These are phyloP conservation scores for Lepus townsendii DNA, from an alignment of 2,797 vertebrate species.

Conservation along the genomic window DNA sequence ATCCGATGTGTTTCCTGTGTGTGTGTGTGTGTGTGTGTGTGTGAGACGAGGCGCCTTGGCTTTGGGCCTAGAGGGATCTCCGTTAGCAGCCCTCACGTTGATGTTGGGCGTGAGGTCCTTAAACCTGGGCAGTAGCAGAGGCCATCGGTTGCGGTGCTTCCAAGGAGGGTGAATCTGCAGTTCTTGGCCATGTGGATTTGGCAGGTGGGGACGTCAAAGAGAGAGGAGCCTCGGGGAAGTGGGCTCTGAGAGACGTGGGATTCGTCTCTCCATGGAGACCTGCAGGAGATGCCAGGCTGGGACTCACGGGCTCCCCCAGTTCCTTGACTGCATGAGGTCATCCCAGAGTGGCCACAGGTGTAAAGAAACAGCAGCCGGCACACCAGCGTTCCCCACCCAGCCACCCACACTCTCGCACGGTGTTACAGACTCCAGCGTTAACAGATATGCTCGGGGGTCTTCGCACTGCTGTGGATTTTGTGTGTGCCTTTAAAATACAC, in stretches of 20 bases:
- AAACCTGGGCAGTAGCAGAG: neutral
- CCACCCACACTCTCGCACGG: neutral
- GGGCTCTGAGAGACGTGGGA: neutral
- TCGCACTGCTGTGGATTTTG: neutral
- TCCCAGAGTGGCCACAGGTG: neutral
- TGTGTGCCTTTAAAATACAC: neutral
- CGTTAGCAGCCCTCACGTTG: neutral
- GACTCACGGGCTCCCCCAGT: neutral
- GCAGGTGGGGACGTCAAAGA: neutral
- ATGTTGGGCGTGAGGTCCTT: neutral
- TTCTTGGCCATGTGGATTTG: neutral
- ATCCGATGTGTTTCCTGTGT: neutral
- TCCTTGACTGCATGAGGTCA: neutral
- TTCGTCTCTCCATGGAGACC: too few species aligned
- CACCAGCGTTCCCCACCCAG: too few species aligned
- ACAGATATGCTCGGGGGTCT: neutral
- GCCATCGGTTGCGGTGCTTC: neutral
- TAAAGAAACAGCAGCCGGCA: neutral
- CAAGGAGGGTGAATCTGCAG: neutral
- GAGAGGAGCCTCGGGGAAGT: neutral
- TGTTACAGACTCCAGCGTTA: neutral
- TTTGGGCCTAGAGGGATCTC: neutral
- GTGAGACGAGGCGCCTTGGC: neutral
- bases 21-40: too few species aligned
- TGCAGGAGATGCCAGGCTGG: neutral